Conservation (phyloP, 2,113 vertebrate genomes). For the Trochalopteron elliotii region DNA sequence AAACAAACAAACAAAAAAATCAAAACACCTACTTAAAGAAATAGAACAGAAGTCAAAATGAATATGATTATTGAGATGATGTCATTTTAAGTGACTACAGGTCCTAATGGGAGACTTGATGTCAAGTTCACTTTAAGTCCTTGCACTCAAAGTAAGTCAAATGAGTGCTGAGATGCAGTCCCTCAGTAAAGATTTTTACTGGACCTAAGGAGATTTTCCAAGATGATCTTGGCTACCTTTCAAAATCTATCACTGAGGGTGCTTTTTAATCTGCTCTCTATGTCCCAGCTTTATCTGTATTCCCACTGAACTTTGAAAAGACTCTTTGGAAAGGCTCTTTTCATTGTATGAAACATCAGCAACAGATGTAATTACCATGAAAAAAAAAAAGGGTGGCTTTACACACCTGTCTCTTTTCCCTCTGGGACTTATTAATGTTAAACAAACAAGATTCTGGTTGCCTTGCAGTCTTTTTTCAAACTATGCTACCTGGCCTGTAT, state of each 20-base stretch:
- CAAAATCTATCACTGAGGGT: not conserved
- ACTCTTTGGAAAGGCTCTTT: not conserved
- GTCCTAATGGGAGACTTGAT: not conserved
- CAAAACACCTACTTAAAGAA: not conserved
- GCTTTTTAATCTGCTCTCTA: not conserved
- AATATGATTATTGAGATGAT: not conserved
- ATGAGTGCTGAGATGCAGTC: not conserved
- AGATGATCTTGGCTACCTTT: not conserved
- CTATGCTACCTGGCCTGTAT: not conserved
- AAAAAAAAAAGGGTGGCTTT: not conserved
- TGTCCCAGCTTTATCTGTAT: not conserved
- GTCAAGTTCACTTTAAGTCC: not conserved
- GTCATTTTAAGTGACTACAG: not conserved
- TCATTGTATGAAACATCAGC: slow-evolving; percentile 4
- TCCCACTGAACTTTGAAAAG: not conserved
- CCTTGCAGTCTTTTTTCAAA: slow-evolving; percentile 9
- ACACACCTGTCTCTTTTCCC: slow-evolving; percentile 48
- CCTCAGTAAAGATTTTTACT: not conserved
- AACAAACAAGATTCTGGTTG: slow-evolving; percentile 67
- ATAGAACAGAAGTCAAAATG: not conserved
- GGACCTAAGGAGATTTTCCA: not conserved
- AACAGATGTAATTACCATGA: not conserved
- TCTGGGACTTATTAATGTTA: slow-evolving; percentile 64
- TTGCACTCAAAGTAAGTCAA: not conserved
- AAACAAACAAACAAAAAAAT: no score